A percentile compares a stretch with the other conserved stretches of the same genome.
Evolutionary conservation across 2,888 invertebrate species (phyloP).

Genomic region (Brenthis daphne): DNA sequence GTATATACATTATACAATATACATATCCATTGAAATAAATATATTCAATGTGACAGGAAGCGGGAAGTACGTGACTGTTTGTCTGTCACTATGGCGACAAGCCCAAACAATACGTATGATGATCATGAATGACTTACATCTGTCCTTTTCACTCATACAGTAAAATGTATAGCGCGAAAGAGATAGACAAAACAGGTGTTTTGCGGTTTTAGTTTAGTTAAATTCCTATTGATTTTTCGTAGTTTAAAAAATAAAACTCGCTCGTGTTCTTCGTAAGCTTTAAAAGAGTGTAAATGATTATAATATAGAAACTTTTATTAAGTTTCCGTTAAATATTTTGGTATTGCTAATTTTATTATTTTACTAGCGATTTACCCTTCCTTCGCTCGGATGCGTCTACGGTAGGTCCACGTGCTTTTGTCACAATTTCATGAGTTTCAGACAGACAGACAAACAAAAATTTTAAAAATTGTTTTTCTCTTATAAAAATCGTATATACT

Average conservation of each 20-base stretch:
- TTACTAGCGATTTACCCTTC: too few species aligned
- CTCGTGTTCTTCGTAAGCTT: too few species aligned
- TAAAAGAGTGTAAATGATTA: not conserved
- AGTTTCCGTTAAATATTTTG: too few species aligned
- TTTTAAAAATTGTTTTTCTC: too few species aligned
- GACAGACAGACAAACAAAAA: too few species aligned
- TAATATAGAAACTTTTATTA: too few species aligned
- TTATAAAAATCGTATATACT: too few species aligned
- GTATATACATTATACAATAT: not conserved
- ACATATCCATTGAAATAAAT: not conserved
- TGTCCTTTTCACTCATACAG: conserved; percentile 41
- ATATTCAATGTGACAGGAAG: conserved; percentile 66
- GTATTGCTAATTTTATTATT: too few species aligned
- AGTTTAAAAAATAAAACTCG: not conserved
- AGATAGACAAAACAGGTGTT: conserved; percentile 18
- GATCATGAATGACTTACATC: conserved; percentile 23
- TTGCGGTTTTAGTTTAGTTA: conserved; percentile 3
- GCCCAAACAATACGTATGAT: conserved; percentile 35
- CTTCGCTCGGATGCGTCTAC: too few species aligned
- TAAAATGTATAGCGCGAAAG: conserved; percentile 23
- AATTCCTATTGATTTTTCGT: conserved; percentile 10
- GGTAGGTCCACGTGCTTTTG: too few species aligned
- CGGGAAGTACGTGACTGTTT: conserved; percentile 69
- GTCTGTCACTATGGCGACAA: conserved; percentile 61
- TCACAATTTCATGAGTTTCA: too few species aligned